Base-by-base conservation (phyloP, 2,888 invertebrate species). In the Tridacna gigas region DNA sequence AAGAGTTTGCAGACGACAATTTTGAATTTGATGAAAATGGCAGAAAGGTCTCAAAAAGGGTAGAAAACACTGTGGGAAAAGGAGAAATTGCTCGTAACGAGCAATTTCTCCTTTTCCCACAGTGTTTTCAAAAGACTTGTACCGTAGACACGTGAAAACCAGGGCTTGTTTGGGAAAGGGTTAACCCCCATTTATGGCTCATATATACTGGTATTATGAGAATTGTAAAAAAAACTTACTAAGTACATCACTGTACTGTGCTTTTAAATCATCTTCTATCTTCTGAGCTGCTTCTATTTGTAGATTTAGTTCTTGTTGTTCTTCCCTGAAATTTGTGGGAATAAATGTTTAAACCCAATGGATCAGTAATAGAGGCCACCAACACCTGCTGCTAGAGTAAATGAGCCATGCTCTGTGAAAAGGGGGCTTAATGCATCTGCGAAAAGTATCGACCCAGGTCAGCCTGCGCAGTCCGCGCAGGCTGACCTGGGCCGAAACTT, bases 301-400 rank as follows among this genome's bases (percentile, higher is more conserved):
- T 25, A 92, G 79, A 45, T 89, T 90, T 45, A 92, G 79, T 74
- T 94, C 94, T n/a, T 90, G 89, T 67, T 91, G 79, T 66, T 93
- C 92, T 63, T 88, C 90, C 61, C 94, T 94, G 85, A n/a, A 88
- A 87, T 65, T 22, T 11, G 18, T 26, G 0, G 0, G 15, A 2
- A 65, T 37, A 37, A 37, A 37, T 37, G 37, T 37, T 37, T 37
- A 7, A 37, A 2, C 37, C 37, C 7, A n/a, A n/a, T n/a, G n/a
- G n/a, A n/a, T n/a, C n/a, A n/a, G n/a, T n/a, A n/a, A n/a, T n/a
- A n/a, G n/a, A n/a, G n/a, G n/a, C n/a, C n/a, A n/a, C n/a, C n/a
- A n/a, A n/a, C n/a, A n/a, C n/a, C n/a, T n/a, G n/a, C n/a, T n/a
- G n/a, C n/a, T n/a, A n/a, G n/a, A n/a, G n/a, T n/a, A n/a, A n/a